Conservation (phyloP, 2,113 vertebrate genomes). For the Numenius arquata region DNA sequence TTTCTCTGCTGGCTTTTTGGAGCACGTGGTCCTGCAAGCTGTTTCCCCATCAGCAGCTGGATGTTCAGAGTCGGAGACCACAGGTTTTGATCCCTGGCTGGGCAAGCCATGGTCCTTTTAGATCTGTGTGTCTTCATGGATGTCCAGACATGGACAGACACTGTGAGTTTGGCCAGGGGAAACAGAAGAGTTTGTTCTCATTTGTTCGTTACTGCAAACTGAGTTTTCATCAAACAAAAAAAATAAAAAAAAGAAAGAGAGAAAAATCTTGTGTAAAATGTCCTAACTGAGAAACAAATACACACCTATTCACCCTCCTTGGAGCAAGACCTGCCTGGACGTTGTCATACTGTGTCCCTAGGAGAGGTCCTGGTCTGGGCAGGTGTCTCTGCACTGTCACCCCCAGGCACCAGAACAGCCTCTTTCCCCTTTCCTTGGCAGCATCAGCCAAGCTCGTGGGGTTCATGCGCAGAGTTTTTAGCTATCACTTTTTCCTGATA, state of each 20-base stretch:
- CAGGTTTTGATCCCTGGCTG: background rate
- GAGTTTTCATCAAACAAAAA: background rate
- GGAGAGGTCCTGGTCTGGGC: background rate
- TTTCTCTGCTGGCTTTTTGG: background rate
- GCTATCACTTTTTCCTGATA: background rate
- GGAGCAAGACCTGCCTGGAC: background rate
- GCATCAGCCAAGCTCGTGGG: background rate
- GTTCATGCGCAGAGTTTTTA: rapidly evolving
- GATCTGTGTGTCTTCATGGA: background rate
- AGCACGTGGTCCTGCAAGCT: background rate
- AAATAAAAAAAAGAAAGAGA: too few relatives aligned
- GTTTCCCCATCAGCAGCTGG: background rate
- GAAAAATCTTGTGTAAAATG: background rate
- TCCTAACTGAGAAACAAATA: background rate
- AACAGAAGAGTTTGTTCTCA: background rate
- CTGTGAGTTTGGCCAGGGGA: background rate
- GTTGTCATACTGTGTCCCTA: too few relatives aligned
- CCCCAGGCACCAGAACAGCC: background rate
- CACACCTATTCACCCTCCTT: background rate
- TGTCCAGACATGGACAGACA: background rate
- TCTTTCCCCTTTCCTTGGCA: background rate
- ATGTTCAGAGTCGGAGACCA: background rate
- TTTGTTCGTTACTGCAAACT: background rate
- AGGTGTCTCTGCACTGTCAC: background rate
- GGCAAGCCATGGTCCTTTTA: background rate